These are phyloP conservation scores for Dasyprocta punctata DNA, from an alignment of 2,113 vertebrate species.

Conservation along the genomic window DNA sequence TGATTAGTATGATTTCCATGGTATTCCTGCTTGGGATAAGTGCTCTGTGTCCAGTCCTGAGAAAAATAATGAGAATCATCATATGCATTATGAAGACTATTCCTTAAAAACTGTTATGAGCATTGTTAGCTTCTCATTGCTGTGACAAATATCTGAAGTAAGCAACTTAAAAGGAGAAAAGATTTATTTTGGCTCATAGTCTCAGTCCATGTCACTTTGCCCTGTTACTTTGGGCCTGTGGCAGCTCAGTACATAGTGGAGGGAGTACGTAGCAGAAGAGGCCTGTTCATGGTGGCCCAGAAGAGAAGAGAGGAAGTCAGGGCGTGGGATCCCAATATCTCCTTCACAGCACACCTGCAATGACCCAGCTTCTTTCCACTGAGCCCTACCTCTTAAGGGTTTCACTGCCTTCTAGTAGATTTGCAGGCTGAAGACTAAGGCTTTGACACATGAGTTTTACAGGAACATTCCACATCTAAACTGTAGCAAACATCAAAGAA, in stretches of 20 bases:
- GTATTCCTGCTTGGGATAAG: too few species aligned
- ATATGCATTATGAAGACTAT: not conserved
- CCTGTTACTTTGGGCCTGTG: not conserved
- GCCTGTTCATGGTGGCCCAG: not conserved
- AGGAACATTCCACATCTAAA: not conserved
- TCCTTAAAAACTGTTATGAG: not conserved
- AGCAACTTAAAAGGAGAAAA: not conserved
- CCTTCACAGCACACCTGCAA: not conserved
- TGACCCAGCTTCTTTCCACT: too few species aligned
- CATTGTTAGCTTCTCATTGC: not conserved
- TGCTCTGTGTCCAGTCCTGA: not conserved
- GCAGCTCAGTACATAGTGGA: not conserved
- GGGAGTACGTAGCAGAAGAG: not conserved
- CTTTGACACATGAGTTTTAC: not conserved
- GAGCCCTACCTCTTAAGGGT: not conserved
- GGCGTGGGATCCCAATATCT: not conserved
- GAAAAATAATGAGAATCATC: not conserved
- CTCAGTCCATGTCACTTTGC: not conserved
- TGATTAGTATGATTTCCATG: not conserved
- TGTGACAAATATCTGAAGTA: not conserved
- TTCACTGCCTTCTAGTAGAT: not conserved
- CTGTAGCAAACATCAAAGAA: not conserved
- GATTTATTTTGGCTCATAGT: not conserved
- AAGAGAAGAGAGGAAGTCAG: not conserved
- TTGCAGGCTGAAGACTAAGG: not conserved